Percentiles rank a stretch among this genome's conserved stretches.
phyloP scores from a whole-genome alignment of 2,888 invertebrate genomes.

The Halictus ligatus region DNA sequence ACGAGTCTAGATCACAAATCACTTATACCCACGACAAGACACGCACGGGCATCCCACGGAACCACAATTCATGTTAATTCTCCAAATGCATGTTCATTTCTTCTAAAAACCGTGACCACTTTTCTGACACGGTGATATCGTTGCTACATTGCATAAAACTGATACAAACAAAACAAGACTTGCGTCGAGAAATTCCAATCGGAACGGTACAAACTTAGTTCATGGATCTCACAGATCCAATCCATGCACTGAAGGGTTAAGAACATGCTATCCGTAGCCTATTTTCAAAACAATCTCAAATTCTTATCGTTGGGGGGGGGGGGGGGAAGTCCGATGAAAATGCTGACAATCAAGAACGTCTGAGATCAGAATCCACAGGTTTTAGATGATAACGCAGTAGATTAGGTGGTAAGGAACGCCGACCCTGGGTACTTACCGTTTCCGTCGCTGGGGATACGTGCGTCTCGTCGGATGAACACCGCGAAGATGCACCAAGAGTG shows the following conservation, averaged over 20 bases:
- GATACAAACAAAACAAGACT: no score
- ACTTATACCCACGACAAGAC: neutral
- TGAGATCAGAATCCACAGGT: neutral
- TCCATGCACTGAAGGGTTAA: neutral
- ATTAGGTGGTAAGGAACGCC: neutral
- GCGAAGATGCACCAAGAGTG: neutral
- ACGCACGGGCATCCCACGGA: neutral
- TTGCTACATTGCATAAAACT: no score
- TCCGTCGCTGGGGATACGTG: slow-evolving; percentile 17
- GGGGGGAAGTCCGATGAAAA: no score
- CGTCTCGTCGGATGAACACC: neutral
- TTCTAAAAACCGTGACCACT: no score
- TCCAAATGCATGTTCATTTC: neutral
- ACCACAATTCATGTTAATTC: neutral
- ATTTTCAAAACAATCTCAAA: neutral
- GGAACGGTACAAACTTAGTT: no score
- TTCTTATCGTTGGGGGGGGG: no score
- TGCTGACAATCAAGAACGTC: neutral
- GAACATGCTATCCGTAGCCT: neutral
- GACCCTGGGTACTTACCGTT: slow-evolving; percentile 37
- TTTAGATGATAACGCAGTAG: neutral
- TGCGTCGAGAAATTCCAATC: no score
- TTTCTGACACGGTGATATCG: no score
- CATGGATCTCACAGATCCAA: neutral
- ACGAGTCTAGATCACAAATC: neutral